phyloP scores from a whole-genome alignment of 2,888 invertebrate genomes.

The Synanthedon myopaeformis region DNA sequence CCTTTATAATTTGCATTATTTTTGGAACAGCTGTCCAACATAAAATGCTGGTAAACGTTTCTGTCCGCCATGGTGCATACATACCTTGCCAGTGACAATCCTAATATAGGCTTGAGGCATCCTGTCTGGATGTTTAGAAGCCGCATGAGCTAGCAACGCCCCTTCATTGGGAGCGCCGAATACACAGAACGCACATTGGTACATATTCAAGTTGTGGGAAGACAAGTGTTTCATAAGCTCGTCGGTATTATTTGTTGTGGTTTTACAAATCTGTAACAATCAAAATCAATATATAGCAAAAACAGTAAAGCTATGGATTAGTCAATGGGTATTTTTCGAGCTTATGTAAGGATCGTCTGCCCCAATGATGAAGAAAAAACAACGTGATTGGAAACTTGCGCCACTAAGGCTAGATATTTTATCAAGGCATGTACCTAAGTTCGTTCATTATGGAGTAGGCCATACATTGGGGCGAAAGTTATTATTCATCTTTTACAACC shows the following conservation, averaged over 20 bases:
- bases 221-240: conserved; percentile 44
- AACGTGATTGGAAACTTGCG: no score
- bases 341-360: no score
- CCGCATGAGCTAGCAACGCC: conserved; percentile 41
- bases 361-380: no score
- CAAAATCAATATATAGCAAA: background rate
- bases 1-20: no score
- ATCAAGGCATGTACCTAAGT: no score
- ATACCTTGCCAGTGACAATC: conserved; percentile 41
- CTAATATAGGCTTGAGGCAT: conserved; percentile 53
- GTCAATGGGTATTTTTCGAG: no score
- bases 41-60: background rate
- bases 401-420: no score
- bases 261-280: conserved; percentile 31
- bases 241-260: conserved; percentile 15
- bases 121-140: conserved; percentile 45
- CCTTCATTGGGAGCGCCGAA: conserved; percentile 42
- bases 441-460: no score
- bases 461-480: no score
- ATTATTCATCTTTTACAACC: no score
- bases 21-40: background rate
- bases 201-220: conserved; percentile 46
- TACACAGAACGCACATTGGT: conserved; percentile 57
- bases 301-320: no score
- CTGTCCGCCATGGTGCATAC: background rate